Conservation (phyloP, 2,797 vertebrate genomes). For the Acrossocheilus wenchowensis region DNA sequence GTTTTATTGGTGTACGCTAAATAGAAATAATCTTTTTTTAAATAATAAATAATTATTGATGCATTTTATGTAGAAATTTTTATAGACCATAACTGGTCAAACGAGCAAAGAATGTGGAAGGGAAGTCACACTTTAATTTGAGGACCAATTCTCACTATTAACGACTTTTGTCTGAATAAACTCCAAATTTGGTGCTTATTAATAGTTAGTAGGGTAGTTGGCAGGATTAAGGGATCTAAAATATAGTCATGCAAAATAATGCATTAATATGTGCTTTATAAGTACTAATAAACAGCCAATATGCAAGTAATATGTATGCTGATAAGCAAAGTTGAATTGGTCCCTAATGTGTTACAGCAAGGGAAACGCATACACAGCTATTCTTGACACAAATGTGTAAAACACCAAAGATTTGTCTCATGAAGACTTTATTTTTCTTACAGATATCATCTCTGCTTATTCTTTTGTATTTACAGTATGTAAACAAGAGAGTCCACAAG, state of each 20-base stretch:
- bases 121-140: not conserved
- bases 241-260: not conserved
- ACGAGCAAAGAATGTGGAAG: not conserved
- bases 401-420: constrained; percentile 21
- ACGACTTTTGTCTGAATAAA: not conserved
- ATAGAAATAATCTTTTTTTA: not conserved
- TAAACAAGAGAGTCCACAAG: constrained; percentile 79
- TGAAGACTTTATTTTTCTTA: constrained; percentile 54
- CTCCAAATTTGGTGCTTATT: not conserved
- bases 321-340: not conserved
- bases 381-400: not conserved
- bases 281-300: not conserved
- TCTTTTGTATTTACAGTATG: constrained; percentile 83
- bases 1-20: not conserved
- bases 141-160: not conserved
- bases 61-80: not conserved
- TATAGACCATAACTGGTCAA: not conserved
- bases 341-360: not conserved
- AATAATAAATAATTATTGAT: not conserved
- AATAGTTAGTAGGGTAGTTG: not conserved
- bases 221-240: no score
- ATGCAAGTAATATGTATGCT: not conserved
- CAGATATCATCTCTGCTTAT: constrained; percentile 58
- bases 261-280: not conserved
- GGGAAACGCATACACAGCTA: not conserved